Conservation (phyloP, 2,113 vertebrate species). For the Dipodomys ordii region DNA sequence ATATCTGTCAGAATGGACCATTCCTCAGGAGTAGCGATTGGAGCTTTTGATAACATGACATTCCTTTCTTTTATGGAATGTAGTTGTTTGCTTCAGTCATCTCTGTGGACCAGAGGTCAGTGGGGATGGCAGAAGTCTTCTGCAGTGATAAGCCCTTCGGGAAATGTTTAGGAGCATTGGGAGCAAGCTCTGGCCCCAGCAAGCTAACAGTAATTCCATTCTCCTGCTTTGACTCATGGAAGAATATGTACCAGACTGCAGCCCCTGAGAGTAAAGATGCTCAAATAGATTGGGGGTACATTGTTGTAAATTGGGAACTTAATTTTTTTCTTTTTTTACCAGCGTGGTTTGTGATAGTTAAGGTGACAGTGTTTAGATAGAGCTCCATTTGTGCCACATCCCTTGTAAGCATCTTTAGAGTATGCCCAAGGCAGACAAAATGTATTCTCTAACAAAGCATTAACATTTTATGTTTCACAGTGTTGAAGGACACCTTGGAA, state of each 20-base stretch:
- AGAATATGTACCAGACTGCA: background rate
- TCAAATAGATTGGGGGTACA: background rate
- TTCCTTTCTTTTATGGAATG: background rate
- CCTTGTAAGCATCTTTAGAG: background rate
- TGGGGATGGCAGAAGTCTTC: background rate
- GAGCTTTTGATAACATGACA: background rate
- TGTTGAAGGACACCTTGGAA: constrained; percentile 94
- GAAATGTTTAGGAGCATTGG: background rate
- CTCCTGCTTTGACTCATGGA: background rate
- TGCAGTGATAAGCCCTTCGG: background rate
- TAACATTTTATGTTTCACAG: constrained; percentile 83
- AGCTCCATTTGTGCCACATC: background rate
- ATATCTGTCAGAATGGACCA: background rate
- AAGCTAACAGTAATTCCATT: background rate
- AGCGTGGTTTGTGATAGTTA: background rate
- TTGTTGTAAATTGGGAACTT: background rate
- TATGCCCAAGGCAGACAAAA: background rate
- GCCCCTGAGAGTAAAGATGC: background rate
- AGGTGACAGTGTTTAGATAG: background rate
- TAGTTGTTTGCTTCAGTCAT: constrained; percentile 3
- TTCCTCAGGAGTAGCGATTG: background rate
- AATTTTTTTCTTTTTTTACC: background rate
- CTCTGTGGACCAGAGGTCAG: background rate
- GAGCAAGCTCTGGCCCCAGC: background rate
- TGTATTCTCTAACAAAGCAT: background rate